These are phyloP conservation scores for Chamaea fasciata DNA, from an alignment of 2,113 vertebrate species.

Conservation along the genomic window DNA sequence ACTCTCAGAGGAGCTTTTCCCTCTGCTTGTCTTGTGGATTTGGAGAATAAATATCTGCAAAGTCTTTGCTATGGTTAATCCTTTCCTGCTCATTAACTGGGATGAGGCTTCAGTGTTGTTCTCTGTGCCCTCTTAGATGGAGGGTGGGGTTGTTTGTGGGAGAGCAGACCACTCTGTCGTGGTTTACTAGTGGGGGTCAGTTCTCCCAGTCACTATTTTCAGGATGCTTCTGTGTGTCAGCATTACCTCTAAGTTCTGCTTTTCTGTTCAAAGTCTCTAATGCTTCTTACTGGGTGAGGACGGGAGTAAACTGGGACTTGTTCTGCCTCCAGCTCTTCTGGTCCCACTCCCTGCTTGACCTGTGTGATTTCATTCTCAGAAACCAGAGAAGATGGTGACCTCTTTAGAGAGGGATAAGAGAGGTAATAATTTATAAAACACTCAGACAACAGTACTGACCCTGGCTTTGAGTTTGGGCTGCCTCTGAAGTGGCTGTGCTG, in stretches of 20 bases:
- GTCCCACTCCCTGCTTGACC: neutral
- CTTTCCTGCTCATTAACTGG: neutral
- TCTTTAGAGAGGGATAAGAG: neutral
- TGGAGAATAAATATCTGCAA: constrained; percentile 24
- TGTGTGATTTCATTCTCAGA: neutral
- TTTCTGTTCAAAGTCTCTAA: neutral
- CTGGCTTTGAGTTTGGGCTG: neutral
- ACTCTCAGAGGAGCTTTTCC: constrained; percentile 17
- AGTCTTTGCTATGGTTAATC: constrained; percentile 1
- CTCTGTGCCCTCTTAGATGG: neutral
- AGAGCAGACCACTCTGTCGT: neutral
- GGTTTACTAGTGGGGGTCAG: neutral
- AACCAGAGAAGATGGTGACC: neutral
- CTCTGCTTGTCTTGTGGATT: constrained; percentile 35
- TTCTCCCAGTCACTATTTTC: neutral
- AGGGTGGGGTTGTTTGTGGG: neutral
- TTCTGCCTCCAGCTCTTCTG: neutral
- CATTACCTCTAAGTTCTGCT: neutral
- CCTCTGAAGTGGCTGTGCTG: neutral
- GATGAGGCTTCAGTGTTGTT: neutral
- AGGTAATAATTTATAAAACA: neutral
- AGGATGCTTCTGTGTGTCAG: neutral
- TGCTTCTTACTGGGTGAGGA: neutral
- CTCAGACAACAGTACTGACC: neutral
- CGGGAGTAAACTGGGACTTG: neutral